Base-by-base conservation (phyloP, 2,888 invertebrate genomes). In the Tiphia femorata region DNA sequence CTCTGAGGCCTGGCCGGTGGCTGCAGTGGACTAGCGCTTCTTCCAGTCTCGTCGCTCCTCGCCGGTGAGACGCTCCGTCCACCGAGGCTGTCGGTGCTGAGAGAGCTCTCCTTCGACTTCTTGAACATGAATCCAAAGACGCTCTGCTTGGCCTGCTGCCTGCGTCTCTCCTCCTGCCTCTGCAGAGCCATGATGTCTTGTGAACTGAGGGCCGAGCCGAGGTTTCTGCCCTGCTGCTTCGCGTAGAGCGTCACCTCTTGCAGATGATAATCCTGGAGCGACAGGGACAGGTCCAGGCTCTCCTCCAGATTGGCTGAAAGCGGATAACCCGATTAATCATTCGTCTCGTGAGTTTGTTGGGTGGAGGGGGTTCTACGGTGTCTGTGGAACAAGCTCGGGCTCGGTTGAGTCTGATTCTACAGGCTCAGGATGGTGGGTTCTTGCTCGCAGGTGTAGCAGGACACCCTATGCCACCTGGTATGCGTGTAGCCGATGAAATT, bases 241-340 rank as follows among this genome's bases (percentile, higher is more conserved):
- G 86, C 84, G 37, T 88, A 88, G 20, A 90, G 81, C 58, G 87
- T 87, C 40, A 91, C 87, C 80, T 91, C 90, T 59, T 88, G 88
- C 40, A 90, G 85, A 60, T 88, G 87, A 75, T 90, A 90, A 76
- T 90, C 89, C 48, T 87, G 87, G 38, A 91, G 80, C 1, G 87
- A 87, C 64, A 87, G 78, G 62, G 86, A 86, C 30, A 87, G 85
- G 64, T 88, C 86, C 73, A 91, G 80, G 12, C 85, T 85, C 75
- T 89, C 86, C 68, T 89, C 87, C 58, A 89, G 83, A 77, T 89
- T 88, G 14, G 85, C 89, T 81, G 70, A 0, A 58, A 54, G 5
- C 14, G 4, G n/a, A n/a, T n/a, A n/a, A n/a, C n/a, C n/a, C n/a
- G n/a, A n/a, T 41, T 17, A 25, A 1, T n/a, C n/a, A n/a, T n/a